Percentiles rank a stretch among this genome's conserved stretches.
Conservation (phyloP, 1,140 invertebrate species). For the Drosophila prosaltans region DNA sequence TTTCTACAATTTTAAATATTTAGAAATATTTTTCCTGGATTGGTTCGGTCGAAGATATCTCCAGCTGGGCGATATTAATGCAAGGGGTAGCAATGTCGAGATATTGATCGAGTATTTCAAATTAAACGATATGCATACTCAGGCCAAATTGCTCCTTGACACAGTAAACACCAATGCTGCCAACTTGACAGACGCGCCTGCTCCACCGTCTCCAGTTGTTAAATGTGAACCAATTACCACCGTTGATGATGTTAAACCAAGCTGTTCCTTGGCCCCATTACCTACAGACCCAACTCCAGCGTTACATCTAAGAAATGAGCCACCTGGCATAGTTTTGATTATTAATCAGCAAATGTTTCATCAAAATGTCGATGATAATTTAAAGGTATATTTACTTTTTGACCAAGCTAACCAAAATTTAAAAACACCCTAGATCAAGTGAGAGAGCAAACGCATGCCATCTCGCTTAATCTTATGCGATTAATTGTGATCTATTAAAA, state of each 20-base stretch:
- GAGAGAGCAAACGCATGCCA: background rate
- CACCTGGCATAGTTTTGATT: slow-evolving; percentile 70
- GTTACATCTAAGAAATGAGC: slow-evolving; percentile 40
- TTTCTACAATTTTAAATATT: slow-evolving; percentile 61
- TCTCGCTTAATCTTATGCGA: background rate
- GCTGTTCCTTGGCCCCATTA: background rate
- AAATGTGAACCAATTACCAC: slow-evolving; percentile 12
- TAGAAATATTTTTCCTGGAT: slow-evolving; percentile 74
- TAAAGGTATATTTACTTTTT: slow-evolving; percentile 23
- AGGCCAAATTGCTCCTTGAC: slow-evolving; percentile 51
- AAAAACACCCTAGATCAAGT: too few species aligned
- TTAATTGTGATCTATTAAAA: slow-evolving; percentile 5
- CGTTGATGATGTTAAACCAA: background rate
- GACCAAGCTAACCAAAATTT: too few species aligned
- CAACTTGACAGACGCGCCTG: background rate
- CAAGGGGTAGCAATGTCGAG: slow-evolving; percentile 54
- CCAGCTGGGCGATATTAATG: slow-evolving; percentile 53
- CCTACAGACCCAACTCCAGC: background rate
- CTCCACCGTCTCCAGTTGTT: background rate
- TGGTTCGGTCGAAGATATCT: slow-evolving; percentile 62
- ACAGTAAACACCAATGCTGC: slow-evolving; percentile 58
- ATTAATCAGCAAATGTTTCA: slow-evolving; percentile 76
- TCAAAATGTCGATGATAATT: slow-evolving; percentile 31
- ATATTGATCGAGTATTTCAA: slow-evolving; percentile 73
- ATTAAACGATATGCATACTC: slow-evolving; percentile 57